Base-by-base conservation (phyloP, 2,113 vertebrate species). In the Notothenia rossii region DNA sequence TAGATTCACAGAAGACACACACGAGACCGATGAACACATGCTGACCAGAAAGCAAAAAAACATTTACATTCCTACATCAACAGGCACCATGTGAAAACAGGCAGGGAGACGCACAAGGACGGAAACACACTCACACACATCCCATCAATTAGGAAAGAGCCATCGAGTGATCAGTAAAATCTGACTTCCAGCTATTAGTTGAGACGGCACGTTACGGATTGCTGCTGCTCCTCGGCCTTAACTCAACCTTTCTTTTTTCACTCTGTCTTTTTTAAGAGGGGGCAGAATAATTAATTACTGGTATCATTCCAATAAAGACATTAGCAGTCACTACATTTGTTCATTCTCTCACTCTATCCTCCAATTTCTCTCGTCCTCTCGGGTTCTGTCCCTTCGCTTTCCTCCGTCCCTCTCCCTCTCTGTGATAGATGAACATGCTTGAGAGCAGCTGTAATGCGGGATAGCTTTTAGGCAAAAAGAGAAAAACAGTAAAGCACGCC, bases 261-360 rank as follows among this genome's bases (percentile, higher is more conserved):
- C 36, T 67, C 81, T 71, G 60, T 76, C 83, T 84, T 77, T 86
- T 88, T 82, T 79, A 77, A 81, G 78, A 78, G 83, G 74, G 66
- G 80, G 75, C 18, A 72, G 63, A 76, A 86, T 90, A 90, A 93
- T 93, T 91, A 91, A 89, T 91, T 93, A 91, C 92, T 94, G 93
- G 91, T 91, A 91, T 87, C 87, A 79, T 91, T 93, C 93, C 93
- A 94, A 90, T 92, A 91, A 93, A 94, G 88, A 92, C 90, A 94
- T 95, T 94, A 94, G 90, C 81, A 61, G 48, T 86, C 83, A 61
- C 74, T 78, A 46, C 73, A 86, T 83, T 89, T 79, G 73, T 83
- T 81, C 77, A 71, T 75, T 84, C 79, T 66, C 67, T 85, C 87
- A 56, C 76, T 83, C 75, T 40, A 20, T 63, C 49, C 22, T 8